Conservation (phyloP, 2,888 invertebrate genomes). For the Meloe dianella region DNA sequence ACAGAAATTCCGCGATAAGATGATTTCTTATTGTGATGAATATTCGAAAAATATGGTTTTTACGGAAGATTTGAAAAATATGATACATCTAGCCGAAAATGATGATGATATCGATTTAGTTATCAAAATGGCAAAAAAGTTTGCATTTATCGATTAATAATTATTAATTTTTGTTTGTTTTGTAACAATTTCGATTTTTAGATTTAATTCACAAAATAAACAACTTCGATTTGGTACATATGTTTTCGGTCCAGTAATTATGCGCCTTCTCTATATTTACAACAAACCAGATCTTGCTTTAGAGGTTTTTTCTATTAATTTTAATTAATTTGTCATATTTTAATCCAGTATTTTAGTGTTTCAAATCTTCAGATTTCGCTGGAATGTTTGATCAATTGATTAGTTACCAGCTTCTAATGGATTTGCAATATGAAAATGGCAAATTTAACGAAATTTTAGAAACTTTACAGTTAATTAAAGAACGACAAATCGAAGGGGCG, state of each 20-base stretch:
- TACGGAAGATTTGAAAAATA: slow-evolving; percentile 84
- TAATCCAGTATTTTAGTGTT: slow-evolving; percentile 62
- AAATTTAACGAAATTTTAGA: slow-evolving; percentile 72
- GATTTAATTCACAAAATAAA: slow-evolving; percentile 73
- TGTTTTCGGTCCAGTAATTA: slow-evolving; percentile 81
- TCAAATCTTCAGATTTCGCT: slow-evolving; percentile 66
- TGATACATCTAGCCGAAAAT: slow-evolving; percentile 73
- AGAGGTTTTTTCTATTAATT: slow-evolving; percentile 56
- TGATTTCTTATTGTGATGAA: slow-evolving; percentile 68
- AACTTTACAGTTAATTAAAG: slow-evolving; percentile 67
- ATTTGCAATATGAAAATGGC: slow-evolving; percentile 72
- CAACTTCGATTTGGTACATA: slow-evolving; percentile 79
- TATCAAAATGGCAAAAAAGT: slow-evolving; percentile 74
- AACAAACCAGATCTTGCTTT: slow-evolving; percentile 73
- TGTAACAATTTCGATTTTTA: slow-evolving; percentile 51
- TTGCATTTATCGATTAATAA: no score
- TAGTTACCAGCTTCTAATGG: slow-evolving; percentile 71
- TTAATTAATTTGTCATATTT: not conserved
- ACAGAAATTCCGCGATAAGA: slow-evolving; percentile 73
- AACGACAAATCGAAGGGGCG: slow-evolving; percentile 67
- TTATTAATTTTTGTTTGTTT: no score
- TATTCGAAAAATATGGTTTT: slow-evolving; percentile 72
- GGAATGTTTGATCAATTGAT: slow-evolving; percentile 77
- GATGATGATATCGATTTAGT: slow-evolving; percentile 69
- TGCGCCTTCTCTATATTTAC: slow-evolving; percentile 77